Conservation (phyloP, 1,140 invertebrate species). For the Sinella curviseta region DNA sequence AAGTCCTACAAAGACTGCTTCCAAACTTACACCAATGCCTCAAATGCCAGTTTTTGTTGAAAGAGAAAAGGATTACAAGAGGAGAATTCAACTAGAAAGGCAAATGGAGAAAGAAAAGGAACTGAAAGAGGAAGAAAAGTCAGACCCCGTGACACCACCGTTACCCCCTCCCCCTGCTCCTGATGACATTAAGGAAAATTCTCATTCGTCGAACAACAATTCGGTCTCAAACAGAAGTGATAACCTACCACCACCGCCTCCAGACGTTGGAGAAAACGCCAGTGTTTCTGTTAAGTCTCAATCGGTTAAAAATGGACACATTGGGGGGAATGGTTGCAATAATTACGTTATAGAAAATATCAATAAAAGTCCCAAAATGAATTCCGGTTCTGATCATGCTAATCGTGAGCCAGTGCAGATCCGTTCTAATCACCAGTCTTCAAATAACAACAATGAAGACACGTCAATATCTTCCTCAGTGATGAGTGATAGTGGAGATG, state of each 20-base stretch:
- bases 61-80: slow-evolving; percentile 32
- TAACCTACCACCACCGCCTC: slow-evolving; percentile 42
- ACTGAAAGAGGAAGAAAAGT: slow-evolving; percentile 28
- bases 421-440: neutral
- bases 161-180: slow-evolving; percentile 42
- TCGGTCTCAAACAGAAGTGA: slow-evolving; percentile 44
- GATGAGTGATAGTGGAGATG: slow-evolving; percentile 47
- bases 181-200: slow-evolving; percentile 22
- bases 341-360: slow-evolving; percentile 19
- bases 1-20: slow-evolving; percentile 44
- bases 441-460: slow-evolving; percentile 45
- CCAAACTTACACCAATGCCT: slow-evolving; percentile 44
- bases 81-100: slow-evolving; percentile 12
- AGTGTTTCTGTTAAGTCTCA: neutral
- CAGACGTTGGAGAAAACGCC: slow-evolving; percentile 22
- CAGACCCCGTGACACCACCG: slow-evolving; percentile 28
- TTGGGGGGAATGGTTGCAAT: slow-evolving; percentile 17
- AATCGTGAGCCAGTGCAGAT: neutral
- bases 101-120: slow-evolving; percentile 31
- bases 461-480: slow-evolving; percentile 47
- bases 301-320: slow-evolving; percentile 33
- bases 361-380: slow-evolving; percentile 12
- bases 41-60: slow-evolving; percentile 40
- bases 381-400: neutral
- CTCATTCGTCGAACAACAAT: slow-evolving; percentile 37